phyloP scores from a whole-genome alignment of 37 sponge, comb jelly and placozoan species.

The Diacarnus erythraeanus region DNA sequence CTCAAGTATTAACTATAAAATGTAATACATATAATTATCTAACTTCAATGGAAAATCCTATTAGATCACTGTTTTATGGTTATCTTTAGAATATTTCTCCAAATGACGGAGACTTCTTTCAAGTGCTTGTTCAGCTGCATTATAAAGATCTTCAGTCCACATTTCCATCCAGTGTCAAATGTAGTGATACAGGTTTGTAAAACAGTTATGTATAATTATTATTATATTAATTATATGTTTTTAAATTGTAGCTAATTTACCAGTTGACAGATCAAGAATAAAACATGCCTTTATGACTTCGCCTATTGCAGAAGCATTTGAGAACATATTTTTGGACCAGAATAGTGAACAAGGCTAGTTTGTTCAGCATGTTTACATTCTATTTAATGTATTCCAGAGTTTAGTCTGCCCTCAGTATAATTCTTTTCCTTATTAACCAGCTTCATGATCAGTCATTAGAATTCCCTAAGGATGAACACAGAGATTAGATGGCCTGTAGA shows the following conservation, averaged over 20 bases:
- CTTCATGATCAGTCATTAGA: too few relatives aligned
- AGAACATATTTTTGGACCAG: constrained; percentile 35
- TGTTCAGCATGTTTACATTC: too few relatives aligned
- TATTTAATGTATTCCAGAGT: too few relatives aligned
- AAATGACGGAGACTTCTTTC: background rate
- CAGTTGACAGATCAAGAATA: constrained; percentile 10
- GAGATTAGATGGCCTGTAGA: too few relatives aligned
- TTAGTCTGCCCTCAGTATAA: too few relatives aligned
- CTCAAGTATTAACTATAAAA: too few relatives aligned
- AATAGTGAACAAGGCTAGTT: constrained; percentile 8
- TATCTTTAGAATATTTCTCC: constrained; percentile 25
- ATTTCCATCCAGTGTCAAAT: constrained; percentile 27
- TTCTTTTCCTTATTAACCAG: too few relatives aligned
- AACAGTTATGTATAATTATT: background rate
- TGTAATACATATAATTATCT: too few relatives aligned
- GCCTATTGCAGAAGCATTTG: constrained; percentile 39
- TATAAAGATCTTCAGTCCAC: constrained; percentile 33
- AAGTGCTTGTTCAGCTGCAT: constrained; percentile 17
- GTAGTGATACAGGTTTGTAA: constrained; percentile 28
- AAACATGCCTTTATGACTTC: constrained; percentile 24
- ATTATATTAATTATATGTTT: too few relatives aligned
- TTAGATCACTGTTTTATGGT: too few relatives aligned
- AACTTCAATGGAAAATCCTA: background rate
- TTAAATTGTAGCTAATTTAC: background rate
- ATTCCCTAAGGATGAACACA: too few relatives aligned